phyloP scores from a whole-genome alignment of 1,140 invertebrate species.

The Wasmannia auropunctata region DNA sequence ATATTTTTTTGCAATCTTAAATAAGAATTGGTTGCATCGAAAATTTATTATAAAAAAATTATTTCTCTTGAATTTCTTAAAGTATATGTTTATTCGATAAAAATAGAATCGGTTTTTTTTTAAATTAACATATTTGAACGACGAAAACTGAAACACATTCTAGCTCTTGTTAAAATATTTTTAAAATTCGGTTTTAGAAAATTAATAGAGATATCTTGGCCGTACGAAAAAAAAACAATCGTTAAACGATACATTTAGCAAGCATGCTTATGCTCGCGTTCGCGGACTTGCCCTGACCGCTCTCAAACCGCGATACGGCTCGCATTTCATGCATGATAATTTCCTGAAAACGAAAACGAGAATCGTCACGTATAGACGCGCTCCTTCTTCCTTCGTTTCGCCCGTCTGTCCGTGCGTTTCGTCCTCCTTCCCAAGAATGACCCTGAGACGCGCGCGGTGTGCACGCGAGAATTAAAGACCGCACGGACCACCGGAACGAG shows the following conservation, averaged over 20 bases:
- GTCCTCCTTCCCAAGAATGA: slow-evolving; percentile 48
- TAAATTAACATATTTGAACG: not conserved
- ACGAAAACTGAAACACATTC: not conserved
- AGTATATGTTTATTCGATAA: not conserved
- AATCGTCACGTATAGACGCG: slow-evolving; percentile 11
- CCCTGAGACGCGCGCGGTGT: slow-evolving; percentile 42
- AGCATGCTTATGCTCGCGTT: not conserved
- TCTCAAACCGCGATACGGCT: slow-evolving; percentile 41
- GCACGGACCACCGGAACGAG: slow-evolving; percentile 54
- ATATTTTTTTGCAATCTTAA: not conserved
- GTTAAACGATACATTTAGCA: not conserved
- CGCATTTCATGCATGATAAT: slow-evolving; percentile 18
- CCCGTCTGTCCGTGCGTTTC: not conserved
- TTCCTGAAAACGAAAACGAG: slow-evolving; percentile 43
- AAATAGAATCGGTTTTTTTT: not conserved
- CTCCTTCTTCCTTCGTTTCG: slow-evolving; percentile 12
- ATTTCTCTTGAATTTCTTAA: not conserved
- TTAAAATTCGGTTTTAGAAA: not conserved
- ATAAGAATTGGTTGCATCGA: not conserved
- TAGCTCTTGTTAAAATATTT: not conserved
- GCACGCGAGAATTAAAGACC: slow-evolving; percentile 66
- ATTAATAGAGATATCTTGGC: not conserved
- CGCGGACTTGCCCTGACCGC: not conserved
- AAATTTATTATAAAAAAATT: not conserved
- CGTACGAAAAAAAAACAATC: not conserved